Evolutionary conservation across 2,113 vertebrate species (phyloP).

Genomic region (Tetrao urogallus): DNA sequence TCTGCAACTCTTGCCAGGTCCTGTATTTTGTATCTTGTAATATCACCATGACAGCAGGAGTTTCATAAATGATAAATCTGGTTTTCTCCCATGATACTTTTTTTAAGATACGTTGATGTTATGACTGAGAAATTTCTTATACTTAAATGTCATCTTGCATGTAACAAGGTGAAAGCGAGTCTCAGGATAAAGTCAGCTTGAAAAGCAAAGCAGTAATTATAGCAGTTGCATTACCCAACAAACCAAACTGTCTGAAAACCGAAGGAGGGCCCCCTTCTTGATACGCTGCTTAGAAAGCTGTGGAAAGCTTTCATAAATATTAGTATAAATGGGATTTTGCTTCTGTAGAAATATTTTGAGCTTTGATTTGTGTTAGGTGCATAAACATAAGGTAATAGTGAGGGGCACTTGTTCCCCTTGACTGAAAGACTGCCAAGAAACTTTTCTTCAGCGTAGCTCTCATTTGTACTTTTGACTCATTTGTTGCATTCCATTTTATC

Average conservation of each 20-base stretch:
- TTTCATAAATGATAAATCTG: neutral
- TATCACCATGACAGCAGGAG: neutral
- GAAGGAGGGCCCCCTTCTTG: neutral
- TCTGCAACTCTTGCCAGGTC: neutral
- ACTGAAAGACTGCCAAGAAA: neutral
- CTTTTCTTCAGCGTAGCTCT: neutral
- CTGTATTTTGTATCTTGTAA: neutral
- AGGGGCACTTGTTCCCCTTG: neutral
- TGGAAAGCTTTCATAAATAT: neutral
- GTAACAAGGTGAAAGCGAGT: neutral
- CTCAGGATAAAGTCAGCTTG: neutral
- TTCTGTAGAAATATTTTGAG: neutral
- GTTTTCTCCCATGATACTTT: neutral
- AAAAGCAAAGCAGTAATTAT: neutral
- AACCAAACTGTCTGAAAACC: neutral
- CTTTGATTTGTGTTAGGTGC: neutral
- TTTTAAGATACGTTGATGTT: neutral
- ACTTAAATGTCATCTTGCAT: neutral
- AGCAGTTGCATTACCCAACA: neutral
- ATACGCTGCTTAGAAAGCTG: neutral
- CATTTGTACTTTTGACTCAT: neutral
- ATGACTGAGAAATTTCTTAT: neutral
- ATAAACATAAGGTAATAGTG: neutral
- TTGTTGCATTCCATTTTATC: neutral
- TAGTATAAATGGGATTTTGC: neutral